A percentile compares a stretch with the other conserved stretches of the same genome.
phyloP scores from a whole-genome alignment of 2,888 invertebrate species.

The Magallana nippona region DNA sequence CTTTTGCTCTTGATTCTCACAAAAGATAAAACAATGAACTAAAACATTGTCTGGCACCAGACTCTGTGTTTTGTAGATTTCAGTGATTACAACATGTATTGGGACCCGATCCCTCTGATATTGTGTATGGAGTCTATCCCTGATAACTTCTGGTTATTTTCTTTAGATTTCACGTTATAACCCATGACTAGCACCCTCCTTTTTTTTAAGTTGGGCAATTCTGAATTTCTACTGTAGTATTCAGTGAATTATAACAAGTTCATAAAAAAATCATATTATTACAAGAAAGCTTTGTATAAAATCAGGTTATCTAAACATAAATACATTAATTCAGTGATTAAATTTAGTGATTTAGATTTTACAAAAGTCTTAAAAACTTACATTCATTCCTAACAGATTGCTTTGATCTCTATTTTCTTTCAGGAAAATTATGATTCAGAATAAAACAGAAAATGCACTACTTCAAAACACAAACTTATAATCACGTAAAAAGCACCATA shows the following conservation, averaged over 20 bases:
- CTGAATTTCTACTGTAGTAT: background rate
- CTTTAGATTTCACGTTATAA: background rate
- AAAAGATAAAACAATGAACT: slow-evolving; percentile 31
- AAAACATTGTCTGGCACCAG: slow-evolving; percentile 33
- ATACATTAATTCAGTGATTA: no score
- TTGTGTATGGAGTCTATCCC: background rate
- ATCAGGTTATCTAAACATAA: no score
- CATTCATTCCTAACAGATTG: no score
- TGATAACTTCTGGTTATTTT: background rate
- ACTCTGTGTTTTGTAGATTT: slow-evolving; percentile 23
- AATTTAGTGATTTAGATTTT: no score
- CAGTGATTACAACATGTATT: slow-evolving; percentile 6
- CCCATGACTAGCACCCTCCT: background rate
- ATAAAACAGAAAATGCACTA: no score
- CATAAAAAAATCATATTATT: no score
- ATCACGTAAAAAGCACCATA: background rate
- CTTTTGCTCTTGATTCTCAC: slow-evolving; percentile 32
- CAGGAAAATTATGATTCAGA: no score
- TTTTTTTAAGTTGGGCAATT: background rate
- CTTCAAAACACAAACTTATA: no score
- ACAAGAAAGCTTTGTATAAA: no score
- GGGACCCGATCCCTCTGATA: slow-evolving; percentile 5
- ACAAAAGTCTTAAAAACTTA: no score
- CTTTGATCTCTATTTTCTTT: no score
- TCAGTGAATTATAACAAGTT: no score